These are phyloP conservation scores for Parus major DNA, from an alignment of 2,113 vertebrate genomes.

Conservation along the genomic window DNA sequence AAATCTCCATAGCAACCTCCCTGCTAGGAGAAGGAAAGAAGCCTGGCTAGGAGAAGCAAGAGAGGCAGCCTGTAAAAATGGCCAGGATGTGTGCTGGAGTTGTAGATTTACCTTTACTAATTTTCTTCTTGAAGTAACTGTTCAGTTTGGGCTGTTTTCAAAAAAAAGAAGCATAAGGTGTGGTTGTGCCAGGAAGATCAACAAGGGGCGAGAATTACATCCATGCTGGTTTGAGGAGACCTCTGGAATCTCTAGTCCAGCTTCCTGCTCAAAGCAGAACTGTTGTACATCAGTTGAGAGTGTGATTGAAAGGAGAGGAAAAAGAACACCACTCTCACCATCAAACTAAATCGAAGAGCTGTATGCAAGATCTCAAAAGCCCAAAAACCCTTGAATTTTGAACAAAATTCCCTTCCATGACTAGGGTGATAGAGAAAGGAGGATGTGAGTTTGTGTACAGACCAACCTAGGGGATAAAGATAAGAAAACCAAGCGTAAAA, in stretches of 20 bases:
- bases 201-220: neutral
- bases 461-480: neutral
- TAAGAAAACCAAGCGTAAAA: neutral
- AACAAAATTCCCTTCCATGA: neutral
- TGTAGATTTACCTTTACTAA: neutral
- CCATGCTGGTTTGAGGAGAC: neutral
- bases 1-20: constrained; percentile 46
- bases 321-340: neutral
- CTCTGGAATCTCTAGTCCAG: neutral
- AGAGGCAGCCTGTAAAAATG: neutral
- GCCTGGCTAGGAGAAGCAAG: neutral
- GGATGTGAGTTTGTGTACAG: neutral
- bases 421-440: neutral
- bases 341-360: neutral
- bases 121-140: neutral
- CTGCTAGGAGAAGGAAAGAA: neutral
- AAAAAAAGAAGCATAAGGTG: neutral
- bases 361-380: neutral
- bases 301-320: neutral
- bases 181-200: neutral
- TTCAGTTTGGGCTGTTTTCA: neutral
- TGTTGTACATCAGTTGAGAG: neutral
- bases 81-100: neutral
- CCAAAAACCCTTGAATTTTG: neutral
- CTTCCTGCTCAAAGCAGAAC: neutral